A percentile compares a stretch with the other conserved stretches of the same genome.
phyloP scores from a whole-genome alignment of 2,888 invertebrate genomes.

The Thymelicus sylvestris region DNA sequence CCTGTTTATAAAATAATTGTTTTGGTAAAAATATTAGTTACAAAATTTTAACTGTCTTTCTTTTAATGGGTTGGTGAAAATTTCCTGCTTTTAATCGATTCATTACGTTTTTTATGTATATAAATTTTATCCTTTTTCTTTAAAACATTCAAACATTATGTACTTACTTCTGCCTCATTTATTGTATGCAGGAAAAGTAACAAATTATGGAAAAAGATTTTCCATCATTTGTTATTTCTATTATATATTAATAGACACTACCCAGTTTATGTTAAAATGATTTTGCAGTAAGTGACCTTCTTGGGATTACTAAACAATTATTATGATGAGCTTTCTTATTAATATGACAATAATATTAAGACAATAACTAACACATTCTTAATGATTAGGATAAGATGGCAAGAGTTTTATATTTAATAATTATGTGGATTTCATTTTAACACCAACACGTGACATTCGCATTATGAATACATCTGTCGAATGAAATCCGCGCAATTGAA shows the following conservation, averaged over 20 bases:
- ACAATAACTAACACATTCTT: conserved; percentile 56
- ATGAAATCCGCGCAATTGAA: conserved; percentile 6
- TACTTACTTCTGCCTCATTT: too few relatives aligned
- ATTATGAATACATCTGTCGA: background rate
- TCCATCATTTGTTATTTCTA: too few relatives aligned
- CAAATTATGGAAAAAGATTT: too few relatives aligned
- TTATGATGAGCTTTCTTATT: conserved; percentile 71
- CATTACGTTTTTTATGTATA: too few relatives aligned
- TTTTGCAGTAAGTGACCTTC: background rate
- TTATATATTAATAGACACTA: too few relatives aligned
- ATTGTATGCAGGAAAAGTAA: too few relatives aligned
- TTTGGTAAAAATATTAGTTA: too few relatives aligned
- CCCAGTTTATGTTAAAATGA: too few relatives aligned
- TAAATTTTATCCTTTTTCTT: background rate
- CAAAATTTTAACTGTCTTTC: too few relatives aligned
- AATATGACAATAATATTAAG: conserved; percentile 70
- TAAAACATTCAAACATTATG: too few relatives aligned
- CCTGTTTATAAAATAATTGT: too few relatives aligned
- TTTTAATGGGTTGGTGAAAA: conserved; percentile 6
- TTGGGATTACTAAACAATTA: conserved; percentile 22
- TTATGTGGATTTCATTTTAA: conserved; percentile 19
- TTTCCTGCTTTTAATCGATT: background rate
- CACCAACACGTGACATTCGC: background rate
- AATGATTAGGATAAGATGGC: conserved; percentile 6
- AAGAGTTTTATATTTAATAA: conserved; percentile 3